Evolutionary conservation across 2,113 vertebrate species (phyloP).

Genomic region (Acinonyx jubatus): DNA sequence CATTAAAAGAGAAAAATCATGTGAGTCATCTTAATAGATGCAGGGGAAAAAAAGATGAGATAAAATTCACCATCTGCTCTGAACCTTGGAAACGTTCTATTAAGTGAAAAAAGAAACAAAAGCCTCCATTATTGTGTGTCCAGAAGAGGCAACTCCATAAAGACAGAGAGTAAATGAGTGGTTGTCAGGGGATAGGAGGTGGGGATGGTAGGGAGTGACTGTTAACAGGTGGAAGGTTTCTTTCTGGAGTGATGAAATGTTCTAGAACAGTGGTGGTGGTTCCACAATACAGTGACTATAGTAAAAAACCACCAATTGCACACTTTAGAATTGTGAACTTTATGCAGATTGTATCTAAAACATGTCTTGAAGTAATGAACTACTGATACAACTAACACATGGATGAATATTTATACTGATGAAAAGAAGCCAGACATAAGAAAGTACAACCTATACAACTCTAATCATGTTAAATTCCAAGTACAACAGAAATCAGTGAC

Average conservation of each 20-base stretch:
- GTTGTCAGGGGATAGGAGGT: not conserved
- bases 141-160: not conserved
- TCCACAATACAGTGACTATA: not conserved
- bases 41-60: not conserved
- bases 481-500: not conserved
- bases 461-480: not conserved
- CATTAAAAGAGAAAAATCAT: slow-evolving; percentile 61
- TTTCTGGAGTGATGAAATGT: not conserved
- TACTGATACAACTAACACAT: not conserved
- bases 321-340: not conserved
- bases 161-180: not conserved
- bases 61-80: not conserved
- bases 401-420: not conserved
- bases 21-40: slow-evolving; percentile 39
- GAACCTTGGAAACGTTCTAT: not conserved
- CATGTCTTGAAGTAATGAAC: not conserved
- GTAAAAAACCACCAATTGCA: not conserved
- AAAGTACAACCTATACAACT: not conserved
- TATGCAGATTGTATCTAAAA: not conserved
- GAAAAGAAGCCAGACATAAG: not conserved
- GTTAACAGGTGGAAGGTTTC: not conserved
- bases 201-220: not conserved
- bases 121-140: not conserved
- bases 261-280: not conserved
- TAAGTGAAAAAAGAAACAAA: not conserved